Percentiles rank a stretch among this genome's conserved stretches.
phyloP scores from a whole-genome alignment of 2,888 invertebrate species.

The Ctena decussata region DNA sequence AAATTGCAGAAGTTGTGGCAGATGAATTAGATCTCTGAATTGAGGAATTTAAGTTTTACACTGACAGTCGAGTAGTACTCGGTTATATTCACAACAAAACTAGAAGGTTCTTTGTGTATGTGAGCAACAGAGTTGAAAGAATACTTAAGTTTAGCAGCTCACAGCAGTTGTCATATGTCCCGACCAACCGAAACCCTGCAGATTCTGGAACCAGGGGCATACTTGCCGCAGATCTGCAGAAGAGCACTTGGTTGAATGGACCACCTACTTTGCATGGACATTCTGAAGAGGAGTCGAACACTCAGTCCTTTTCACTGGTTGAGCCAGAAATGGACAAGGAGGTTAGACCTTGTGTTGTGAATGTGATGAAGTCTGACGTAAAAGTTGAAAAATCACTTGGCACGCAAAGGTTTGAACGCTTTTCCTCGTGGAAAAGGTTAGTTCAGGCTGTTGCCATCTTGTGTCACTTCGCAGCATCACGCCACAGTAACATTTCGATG shows the following conservation, averaged over 20 bases:
- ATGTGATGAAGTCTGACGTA: neutral
- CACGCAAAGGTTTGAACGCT: neutral
- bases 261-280: neutral
- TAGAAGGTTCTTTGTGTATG: constrained; percentile 47
- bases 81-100: constrained; percentile 46
- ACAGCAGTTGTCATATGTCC: constrained; percentile 35
- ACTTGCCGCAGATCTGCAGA: neutral
- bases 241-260: constrained; percentile 6
- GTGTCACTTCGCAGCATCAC: neutral
- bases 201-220: constrained; percentile 8
- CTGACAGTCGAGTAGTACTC: constrained; percentile 51
- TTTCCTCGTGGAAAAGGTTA: constrained; percentile 17
- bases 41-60: constrained; percentile 20
- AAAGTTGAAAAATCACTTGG: neutral
- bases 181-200: constrained; percentile 10
- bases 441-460: constrained; percentile 16
- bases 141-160: constrained; percentile 25
- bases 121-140: constrained; percentile 27
- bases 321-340: neutral
- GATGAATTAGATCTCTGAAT: constrained; percentile 3
- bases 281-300: neutral
- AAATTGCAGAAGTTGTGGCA: neutral
- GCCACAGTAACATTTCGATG: neutral
- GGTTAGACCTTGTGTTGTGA: neutral
- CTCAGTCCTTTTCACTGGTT: neutral